Base-by-base conservation (phyloP, 2,888 invertebrate genomes). In the Mayetiola destructor region DNA sequence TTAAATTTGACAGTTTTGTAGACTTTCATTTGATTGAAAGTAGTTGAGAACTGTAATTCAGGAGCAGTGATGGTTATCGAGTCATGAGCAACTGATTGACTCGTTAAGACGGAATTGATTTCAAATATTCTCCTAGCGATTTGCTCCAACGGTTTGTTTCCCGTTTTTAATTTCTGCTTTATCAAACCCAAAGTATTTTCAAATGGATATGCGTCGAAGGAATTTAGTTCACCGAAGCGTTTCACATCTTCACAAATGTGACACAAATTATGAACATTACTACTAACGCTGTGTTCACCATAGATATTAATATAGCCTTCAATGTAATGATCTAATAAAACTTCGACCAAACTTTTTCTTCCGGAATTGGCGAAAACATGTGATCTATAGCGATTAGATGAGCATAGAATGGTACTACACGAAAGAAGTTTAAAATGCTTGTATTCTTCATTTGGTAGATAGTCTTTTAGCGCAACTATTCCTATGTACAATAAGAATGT, bases 231-330 rank as follows among this genome's bases (percentile, higher is more conserved):
- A 3, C 54, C 54, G 16, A 30, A 54, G 16, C 54, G 32, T 30
- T 54, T 16, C n/a, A 54, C 27, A 30, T 54, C 54, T 18, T 27
- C 54, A 8, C 16, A 14, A 4, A 54, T 14, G 18, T 54, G 53
- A 27, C 53, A 14, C 27, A 53, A 53, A 27, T 53, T 53, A 16
- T 53, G 53, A 9, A 53, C 53, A 27, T 53, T 53, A 27, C 53
- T 53, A 9, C 27, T 27, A 27, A 53, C 27, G n/a, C 14, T 30
- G 6, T 54, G 29, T 29, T 32, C 16, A 4, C 30, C 30, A 54
- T 54, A 54, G 5, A 54, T 14, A 2, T 54, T 18, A 8, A n/a
- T 54, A 32, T 54, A 54, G 12, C 18, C 18, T 32, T 32, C 32
- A 6, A 54, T 54, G 16, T 16, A 54, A 16, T 54, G n/a, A 3